Evolutionary conservation across 1,140 invertebrate species (phyloP), one percentile per base, ranked within the genome.

Genomic region (Muscidifurax raptorellus): DNA sequence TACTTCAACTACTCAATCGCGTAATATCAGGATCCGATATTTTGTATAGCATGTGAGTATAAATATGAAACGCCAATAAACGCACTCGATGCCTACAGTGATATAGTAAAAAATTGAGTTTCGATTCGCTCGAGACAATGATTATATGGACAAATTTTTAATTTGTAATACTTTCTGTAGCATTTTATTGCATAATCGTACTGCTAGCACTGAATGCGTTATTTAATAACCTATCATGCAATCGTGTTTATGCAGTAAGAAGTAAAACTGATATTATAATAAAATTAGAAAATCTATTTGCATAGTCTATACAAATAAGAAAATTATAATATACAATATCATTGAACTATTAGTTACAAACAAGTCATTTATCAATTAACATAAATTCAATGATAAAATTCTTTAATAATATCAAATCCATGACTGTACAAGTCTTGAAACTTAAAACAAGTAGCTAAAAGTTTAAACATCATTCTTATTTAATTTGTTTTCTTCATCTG

Each of bases 361-460:
- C 32, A 72, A 80, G 10, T 30, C 27, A 30, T 80, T 15, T 18
- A 72, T 18, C 22, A 69, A 80, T 69, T n/a, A 72, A 28, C 7
- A 69, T 27, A 71, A 67, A 79, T 79, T 67, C 32, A 80, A n/a
- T n/a, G 10, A 44, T 80, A 80, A 44, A 69, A 28, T 80, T 69
- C 28, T 5, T 44, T 80, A 69, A 69, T 28, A 67, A 67, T 67
- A 52, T 44, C 27, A 69, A 80, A 71, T 30, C 0, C 71, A 47
- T 71, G 9, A 30, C 9, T 52, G 27, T 71, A 18, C 32, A 67
- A 25, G 25, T 67, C 27, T 64, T 40, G 36, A 40, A 10, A 40
- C 36, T n/a, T 78, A 12, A 78, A 32, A 32, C n/a, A 3, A 52
- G 59, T 32, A 64, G 15, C 18, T 76, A 52, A 76, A 6, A 64